These are phyloP conservation scores for Botrylloides violaceus DNA, from an alignment of 23 tunicate genomes.

Conservation along the genomic window DNA sequence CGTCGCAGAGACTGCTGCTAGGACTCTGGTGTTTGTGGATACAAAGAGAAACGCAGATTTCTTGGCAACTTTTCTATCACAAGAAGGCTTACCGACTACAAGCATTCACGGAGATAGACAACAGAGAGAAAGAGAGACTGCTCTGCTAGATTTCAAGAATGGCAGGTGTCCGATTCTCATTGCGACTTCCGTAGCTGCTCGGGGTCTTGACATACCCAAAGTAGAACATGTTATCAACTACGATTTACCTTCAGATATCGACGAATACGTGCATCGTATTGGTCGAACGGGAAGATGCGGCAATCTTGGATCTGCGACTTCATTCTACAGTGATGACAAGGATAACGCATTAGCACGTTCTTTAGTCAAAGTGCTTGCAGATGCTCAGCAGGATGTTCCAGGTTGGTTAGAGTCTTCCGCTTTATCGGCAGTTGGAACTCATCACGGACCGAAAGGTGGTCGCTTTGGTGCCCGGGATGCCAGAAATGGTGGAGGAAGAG, in stretches of 20 bases:
- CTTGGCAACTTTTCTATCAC: constrained; percentile 82
- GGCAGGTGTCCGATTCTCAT: constrained; percentile 83
- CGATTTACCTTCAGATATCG: constrained; percentile 88
- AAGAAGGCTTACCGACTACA: constrained; percentile 83
- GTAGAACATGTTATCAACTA: constrained; percentile 98
- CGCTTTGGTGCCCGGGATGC: constrained; percentile 74
- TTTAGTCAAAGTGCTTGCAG: constrained; percentile 60
- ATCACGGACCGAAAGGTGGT: constrained; percentile 48
- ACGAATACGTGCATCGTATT: constrained; percentile 97
- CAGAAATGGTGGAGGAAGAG: constrained; percentile 32
- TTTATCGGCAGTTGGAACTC: constrained; percentile 58
- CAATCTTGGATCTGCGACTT: constrained; percentile 83
- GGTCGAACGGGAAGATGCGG: constrained; percentile 99
- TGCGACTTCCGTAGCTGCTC: constrained; percentile 98
- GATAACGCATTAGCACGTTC: constrained; percentile 64
- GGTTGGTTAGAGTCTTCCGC: constrained; percentile 78
- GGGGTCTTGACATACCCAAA: constrained; percentile 94
- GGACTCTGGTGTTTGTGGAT: constrained; percentile 96
- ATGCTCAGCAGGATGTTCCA: constrained; percentile 80
- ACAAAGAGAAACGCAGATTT: constrained; percentile 98
- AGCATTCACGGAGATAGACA: constrained; percentile 97
- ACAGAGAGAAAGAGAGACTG: constrained; percentile 89
- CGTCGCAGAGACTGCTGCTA: constrained; percentile 56
- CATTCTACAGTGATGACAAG: constrained; percentile 67
- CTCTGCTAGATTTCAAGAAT: constrained; percentile 78